These are phyloP conservation scores for Circaetus gallicus DNA, from an alignment of 2,113 vertebrate genomes.

Conservation along the genomic window DNA sequence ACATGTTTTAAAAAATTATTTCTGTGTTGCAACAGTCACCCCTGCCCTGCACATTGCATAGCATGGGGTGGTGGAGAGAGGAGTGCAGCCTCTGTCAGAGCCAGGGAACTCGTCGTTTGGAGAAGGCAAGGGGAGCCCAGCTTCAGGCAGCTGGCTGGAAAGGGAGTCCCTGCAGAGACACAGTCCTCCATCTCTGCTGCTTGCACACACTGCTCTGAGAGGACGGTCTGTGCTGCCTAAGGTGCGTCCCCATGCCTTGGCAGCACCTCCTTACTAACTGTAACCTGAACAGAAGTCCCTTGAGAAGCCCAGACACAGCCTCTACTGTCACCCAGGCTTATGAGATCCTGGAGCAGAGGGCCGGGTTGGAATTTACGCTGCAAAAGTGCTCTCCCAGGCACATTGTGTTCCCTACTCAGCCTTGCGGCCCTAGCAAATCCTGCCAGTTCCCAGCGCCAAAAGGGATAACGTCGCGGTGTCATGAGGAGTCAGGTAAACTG, in stretches of 20 bases:
- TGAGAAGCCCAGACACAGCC: background rate
- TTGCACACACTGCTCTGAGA: fast-evolving
- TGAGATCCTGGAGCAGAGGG: background rate
- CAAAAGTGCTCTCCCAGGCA: background rate
- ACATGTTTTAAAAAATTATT: background rate
- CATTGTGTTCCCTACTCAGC: background rate
- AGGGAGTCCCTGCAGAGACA: background rate
- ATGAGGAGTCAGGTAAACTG: background rate
- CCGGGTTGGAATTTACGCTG: background rate
- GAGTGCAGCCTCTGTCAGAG: background rate
- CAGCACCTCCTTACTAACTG: background rate
- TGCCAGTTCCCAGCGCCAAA: background rate
- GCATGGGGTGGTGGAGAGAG: background rate
- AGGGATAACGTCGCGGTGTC: fast-evolving
- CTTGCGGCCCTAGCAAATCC: background rate
- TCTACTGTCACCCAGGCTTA: background rate
- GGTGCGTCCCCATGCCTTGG: background rate
- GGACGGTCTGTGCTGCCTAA: too few relatives aligned
- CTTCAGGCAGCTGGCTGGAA: background rate
- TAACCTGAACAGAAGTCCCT: background rate
- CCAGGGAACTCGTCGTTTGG: fast-evolving
- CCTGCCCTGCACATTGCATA: background rate
- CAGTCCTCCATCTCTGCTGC: fast-evolving
- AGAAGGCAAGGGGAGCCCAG: background rate
- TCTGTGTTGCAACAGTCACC: background rate